Evolutionary conservation across 2,888 invertebrate species (phyloP).

Genomic region (Eristalis tenax): DNA sequence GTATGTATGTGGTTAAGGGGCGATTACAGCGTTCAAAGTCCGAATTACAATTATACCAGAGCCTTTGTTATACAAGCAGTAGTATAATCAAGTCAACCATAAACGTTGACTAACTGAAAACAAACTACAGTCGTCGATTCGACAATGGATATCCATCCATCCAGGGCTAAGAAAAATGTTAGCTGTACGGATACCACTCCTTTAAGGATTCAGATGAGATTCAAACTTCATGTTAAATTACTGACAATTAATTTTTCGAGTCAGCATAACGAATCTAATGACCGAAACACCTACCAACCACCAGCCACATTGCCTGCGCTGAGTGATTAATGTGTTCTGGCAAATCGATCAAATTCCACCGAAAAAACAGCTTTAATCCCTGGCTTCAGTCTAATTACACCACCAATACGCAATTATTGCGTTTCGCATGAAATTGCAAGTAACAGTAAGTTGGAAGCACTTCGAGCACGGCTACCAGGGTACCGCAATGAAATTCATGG

Average conservation of each 20-base stretch:
- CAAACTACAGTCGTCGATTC: too few relatives aligned
- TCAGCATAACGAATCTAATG: background rate
- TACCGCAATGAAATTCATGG: constrained; percentile 23
- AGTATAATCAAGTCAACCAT: too few relatives aligned
- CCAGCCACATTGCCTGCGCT: background rate
- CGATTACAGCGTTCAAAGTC: too few relatives aligned
- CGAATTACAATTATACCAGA: too few relatives aligned
- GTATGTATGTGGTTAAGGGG: too few relatives aligned
- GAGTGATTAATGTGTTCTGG: background rate
- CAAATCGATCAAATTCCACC: background rate
- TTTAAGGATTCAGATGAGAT: too few relatives aligned
- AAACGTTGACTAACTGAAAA: too few relatives aligned
- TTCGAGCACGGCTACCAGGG: background rate
- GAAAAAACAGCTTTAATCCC: background rate
- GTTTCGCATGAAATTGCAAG: constrained; percentile 44
- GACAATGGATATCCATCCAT: too few relatives aligned
- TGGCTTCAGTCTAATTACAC: constrained; percentile 40
- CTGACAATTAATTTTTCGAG: background rate
- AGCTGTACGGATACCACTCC: too few relatives aligned
- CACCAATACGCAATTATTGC: constrained; percentile 40
- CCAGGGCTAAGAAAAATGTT: too few relatives aligned
- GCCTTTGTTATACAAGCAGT: too few relatives aligned
- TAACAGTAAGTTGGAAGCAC: constrained; percentile 16
- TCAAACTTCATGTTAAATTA: background rate
- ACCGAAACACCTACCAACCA: background rate